Conservation (phyloP, 23 tunicate species). For the Diplosoma virens region DNA sequence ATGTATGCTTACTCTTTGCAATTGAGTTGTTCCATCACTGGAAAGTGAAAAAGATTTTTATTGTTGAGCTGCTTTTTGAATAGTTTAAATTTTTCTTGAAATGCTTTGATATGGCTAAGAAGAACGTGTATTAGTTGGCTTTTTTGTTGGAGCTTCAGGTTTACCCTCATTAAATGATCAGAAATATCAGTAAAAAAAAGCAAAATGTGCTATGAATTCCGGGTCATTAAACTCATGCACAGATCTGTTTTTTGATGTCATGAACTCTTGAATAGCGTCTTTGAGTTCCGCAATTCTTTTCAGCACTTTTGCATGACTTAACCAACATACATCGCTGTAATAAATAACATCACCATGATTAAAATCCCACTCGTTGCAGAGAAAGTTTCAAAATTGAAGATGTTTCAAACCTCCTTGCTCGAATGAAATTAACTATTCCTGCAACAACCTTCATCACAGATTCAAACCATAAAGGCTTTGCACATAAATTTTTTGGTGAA, state of each 20-base stretch:
- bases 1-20: not conserved
- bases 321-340: not conserved
- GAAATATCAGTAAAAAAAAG: not conserved
- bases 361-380: not conserved
- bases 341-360: not conserved
- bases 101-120: not conserved
- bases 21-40: not conserved
- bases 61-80: not conserved
- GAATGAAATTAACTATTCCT: not conserved
- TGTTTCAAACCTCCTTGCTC: not conserved
- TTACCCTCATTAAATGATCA: not conserved
- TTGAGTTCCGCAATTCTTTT: not conserved
- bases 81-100: not conserved
- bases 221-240: not conserved
- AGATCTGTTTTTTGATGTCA: not conserved
- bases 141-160: not conserved
- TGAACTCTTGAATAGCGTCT: not conserved
- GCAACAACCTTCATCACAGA: not conserved
- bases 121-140: not conserved
- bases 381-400: not conserved
- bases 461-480: not conserved
- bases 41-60: not conserved
- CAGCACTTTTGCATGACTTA: not conserved
- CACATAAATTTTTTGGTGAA: not conserved
- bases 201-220: not conserved